Percentiles rank a stretch among this genome's conserved stretches.
phyloP scores from a whole-genome alignment of 2,888 invertebrate species.

The Dasypogon diadema region DNA sequence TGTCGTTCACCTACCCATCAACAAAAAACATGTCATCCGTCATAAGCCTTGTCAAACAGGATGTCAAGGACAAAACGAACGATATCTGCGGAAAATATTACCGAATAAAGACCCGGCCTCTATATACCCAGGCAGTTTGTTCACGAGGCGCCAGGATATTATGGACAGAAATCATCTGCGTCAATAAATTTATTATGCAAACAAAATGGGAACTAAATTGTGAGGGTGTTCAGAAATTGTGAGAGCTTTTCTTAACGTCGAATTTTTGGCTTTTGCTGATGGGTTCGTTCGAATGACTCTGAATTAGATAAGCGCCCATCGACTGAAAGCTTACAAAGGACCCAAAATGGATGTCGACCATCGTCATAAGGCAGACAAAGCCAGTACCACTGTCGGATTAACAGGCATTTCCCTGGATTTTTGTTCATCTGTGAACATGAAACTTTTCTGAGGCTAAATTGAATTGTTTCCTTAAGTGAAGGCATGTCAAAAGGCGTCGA shows the following conservation, averaged over 20 bases:
- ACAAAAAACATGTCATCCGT: constrained; percentile 52
- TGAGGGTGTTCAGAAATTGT: not conserved
- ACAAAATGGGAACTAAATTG: constrained; percentile 9
- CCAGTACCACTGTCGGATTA: constrained; percentile 21
- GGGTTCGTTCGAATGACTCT: not conserved
- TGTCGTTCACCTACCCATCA: constrained; percentile 30
- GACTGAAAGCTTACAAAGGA: not conserved
- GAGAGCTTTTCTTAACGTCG: not conserved
- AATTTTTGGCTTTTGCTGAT: not conserved
- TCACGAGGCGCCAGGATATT: constrained; percentile 26
- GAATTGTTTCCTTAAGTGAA: constrained; percentile 45
- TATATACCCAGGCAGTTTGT: not conserved
- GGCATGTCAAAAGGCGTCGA: constrained; percentile 33
- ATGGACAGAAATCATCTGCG: constrained; percentile 3
- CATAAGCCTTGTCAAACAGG: constrained; percentile 53
- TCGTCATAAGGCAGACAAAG: constrained; percentile 10
- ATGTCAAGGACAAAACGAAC: constrained; percentile 52
- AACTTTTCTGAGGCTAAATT: constrained; percentile 15
- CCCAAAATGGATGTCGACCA: constrained; percentile 15
- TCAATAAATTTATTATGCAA: constrained; percentile 35
- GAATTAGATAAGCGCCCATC: constrained; percentile 24
- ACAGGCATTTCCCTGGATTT: constrained; percentile 7
- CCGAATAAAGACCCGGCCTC: not conserved
- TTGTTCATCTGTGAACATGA: not conserved
- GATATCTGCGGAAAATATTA: not conserved